phyloP scores from a whole-genome alignment of 2,888 invertebrate genomes.

The Pelosia muscerda region DNA sequence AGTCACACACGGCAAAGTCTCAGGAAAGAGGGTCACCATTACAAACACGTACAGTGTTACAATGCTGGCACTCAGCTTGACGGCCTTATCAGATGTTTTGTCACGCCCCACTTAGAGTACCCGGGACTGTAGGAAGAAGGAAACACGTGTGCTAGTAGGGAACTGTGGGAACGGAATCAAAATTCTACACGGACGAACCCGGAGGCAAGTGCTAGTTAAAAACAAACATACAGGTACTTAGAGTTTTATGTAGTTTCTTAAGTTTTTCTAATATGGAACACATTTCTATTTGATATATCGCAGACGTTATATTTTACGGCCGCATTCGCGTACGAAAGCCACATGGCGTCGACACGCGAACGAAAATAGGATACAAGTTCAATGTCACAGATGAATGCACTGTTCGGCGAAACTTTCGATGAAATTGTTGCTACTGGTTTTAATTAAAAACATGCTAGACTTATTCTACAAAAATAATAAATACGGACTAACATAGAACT shows the following conservation, averaged over 20 bases:
- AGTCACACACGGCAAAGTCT: too few species aligned
- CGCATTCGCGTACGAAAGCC: neutral
- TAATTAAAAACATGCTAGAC: neutral
- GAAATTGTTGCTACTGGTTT: neutral
- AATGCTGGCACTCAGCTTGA: too few species aligned
- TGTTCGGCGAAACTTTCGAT: neutral
- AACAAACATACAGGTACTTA: neutral
- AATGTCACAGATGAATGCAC: slow-evolving; percentile 8
- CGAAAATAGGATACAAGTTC: slow-evolving; percentile 5
- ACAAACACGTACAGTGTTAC: too few species aligned
- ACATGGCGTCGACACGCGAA: neutral
- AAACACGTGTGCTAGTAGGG: too few species aligned
- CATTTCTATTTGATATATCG: neutral
- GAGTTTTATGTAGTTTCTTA: neutral
- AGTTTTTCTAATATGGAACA: neutral
- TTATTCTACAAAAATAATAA: neutral
- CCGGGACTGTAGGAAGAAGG: too few species aligned
- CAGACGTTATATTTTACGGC: neutral
- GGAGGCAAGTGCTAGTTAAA: too few species aligned
- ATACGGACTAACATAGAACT: too few species aligned
- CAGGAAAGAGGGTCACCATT: too few species aligned
- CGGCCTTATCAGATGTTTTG: too few species aligned
- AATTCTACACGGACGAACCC: too few species aligned
- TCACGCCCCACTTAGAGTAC: too few species aligned
- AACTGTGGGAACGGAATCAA: too few species aligned